Evolutionary conservation across 2,888 invertebrate species (phyloP).

Genomic region (Volucella inflata): DNA sequence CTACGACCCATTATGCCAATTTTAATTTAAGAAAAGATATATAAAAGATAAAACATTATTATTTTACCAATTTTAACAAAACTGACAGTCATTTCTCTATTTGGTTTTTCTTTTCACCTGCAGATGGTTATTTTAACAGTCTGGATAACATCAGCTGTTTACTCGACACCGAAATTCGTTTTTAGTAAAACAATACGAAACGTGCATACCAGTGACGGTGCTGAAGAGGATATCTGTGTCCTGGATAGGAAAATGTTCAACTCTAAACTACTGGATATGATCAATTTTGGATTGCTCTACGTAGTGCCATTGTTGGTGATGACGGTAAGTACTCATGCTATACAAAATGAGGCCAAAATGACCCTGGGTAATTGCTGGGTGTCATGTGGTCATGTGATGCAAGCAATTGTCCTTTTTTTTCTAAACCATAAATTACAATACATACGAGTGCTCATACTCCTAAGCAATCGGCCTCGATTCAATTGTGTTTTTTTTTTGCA

Average conservation of each 20-base stretch:
- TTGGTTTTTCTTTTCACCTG: slow-evolving; percentile 74
- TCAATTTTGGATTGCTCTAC: slow-evolving; percentile 93
- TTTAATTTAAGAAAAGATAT: too few relatives aligned
- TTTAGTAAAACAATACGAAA: slow-evolving; percentile 91
- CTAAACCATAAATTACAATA: slow-evolving; percentile 24
- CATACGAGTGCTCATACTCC: too few relatives aligned
- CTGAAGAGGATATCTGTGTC: slow-evolving; percentile 87
- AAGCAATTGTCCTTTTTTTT: not conserved
- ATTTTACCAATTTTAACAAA: not conserved
- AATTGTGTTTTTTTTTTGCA: not conserved
- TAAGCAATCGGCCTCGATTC: slow-evolving; percentile 22
- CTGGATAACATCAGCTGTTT: slow-evolving; percentile 92
- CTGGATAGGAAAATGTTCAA: slow-evolving; percentile 90
- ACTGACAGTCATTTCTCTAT: not conserved
- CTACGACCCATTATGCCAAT: too few relatives aligned
- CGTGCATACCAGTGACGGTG: slow-evolving; percentile 82
- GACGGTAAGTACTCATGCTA: slow-evolving; percentile 85
- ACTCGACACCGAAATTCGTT: slow-evolving; percentile 93
- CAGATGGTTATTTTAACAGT: slow-evolving; percentile 91
- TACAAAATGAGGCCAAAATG: not conserved
- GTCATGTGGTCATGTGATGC: not conserved
- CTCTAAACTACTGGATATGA: slow-evolving; percentile 90
- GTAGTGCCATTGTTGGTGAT: slow-evolving; percentile 92
- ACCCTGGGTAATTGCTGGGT: not conserved
- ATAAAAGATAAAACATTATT: too few relatives aligned